Conservation (phyloP, 1,140 invertebrate genomes). For the Lanistes nyassanus region DNA sequence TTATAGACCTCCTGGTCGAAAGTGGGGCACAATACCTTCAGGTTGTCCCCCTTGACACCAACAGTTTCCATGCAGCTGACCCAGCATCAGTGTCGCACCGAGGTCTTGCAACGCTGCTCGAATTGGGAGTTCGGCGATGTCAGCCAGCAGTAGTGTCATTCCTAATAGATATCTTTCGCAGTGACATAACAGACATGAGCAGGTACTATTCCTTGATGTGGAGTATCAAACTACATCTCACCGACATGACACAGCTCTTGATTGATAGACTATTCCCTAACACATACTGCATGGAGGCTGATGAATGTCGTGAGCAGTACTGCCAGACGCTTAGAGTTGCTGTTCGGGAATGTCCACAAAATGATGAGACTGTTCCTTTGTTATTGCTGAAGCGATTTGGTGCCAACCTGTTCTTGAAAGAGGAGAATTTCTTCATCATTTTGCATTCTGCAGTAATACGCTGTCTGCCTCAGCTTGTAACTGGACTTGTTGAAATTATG, state of each 20-base stretch:
- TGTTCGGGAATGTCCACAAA: not conserved
- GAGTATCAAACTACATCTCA: not conserved
- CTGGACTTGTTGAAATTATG: not conserved
- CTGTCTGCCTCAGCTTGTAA: not conserved
- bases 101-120: not conserved
- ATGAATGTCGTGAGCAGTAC: not conserved
- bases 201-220: not conserved
- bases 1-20: slow-evolving; percentile 2
- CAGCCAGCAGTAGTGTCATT: not conserved
- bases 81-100: not conserved
- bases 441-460: not conserved
- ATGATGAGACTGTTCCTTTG: not conserved
- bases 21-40: slow-evolving; percentile 1
- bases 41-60: not conserved
- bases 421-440: not conserved
- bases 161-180: not conserved
- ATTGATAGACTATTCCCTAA: not conserved
- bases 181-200: not conserved
- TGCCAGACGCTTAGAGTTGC: not conserved
- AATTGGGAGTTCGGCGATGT: not conserved
- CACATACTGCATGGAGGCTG: not conserved
- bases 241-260: not conserved
- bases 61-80: not conserved
- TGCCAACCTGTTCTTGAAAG: not conserved
- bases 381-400: slow-evolving; percentile 12